phyloP scores from a whole-genome alignment of 2,888 invertebrate genomes.

The Electrophaes corylata region DNA sequence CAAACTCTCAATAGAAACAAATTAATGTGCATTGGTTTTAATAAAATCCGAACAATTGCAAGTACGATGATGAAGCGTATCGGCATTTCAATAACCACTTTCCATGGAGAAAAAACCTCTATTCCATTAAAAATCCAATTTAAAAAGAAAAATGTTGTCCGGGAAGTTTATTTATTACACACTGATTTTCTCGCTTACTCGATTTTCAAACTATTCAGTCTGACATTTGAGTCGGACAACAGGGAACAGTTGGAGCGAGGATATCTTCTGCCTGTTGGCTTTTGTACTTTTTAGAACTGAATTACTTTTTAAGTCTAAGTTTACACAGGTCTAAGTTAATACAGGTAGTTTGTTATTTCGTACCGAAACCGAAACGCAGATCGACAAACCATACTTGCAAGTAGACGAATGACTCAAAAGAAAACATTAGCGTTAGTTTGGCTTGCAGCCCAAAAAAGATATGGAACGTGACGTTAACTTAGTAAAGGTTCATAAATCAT shows the following conservation, averaged over 20 bases:
- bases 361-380: conserved; percentile 4
- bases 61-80: conserved; percentile 2
- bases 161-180: not conserved
- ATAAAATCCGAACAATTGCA: conserved; percentile 21
- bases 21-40: conserved; percentile 46
- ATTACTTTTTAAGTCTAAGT: not conserved
- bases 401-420: conserved; percentile 30
- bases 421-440: conserved; percentile 37
- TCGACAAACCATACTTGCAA: conserved; percentile 2
- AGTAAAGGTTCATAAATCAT: conserved; percentile 37
- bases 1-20: conserved; percentile 46
- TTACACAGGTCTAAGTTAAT: too few species aligned
- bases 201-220: not conserved
- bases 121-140: conserved; percentile 3
- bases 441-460: conserved; percentile 37
- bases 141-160: conserved; percentile 11
- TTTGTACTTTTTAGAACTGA: not conserved
- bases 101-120: conserved; percentile 4
- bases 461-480: conserved; percentile 37
- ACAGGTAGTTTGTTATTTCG: not conserved
- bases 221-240: not conserved
- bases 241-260: not conserved
- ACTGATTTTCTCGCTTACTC: too few species aligned
- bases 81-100: not conserved
- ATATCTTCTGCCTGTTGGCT: not conserved